Evolutionary conservation across 2,888 invertebrate genomes (phyloP), one percentile per base, ranked within the genome.

Genomic region (Quadriops clusia): DNA sequence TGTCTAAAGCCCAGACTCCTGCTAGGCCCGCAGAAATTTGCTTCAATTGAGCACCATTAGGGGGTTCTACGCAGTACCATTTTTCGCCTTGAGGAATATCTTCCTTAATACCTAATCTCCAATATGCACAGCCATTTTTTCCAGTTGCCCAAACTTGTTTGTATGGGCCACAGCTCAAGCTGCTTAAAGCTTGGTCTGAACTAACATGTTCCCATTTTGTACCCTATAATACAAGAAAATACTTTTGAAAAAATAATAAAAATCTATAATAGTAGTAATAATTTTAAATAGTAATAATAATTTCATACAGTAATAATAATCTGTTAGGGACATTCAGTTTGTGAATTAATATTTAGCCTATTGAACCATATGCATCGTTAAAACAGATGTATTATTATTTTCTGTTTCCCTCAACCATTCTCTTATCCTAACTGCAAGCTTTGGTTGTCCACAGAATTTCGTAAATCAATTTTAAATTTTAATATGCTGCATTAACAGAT

Each of bases 121-220:
- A 82, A 56, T 80, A 89, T 3, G 84, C 74, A 42, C 84, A 80
- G 18, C 91, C 91, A 62, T 84, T 87, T 47, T 77, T 74, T 0
- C 86, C 86, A 9, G 86, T 74, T 0, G 84, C 83, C 93, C 93
- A 93, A 16, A 86, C 76, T 47, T 72, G 71, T 23, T 67, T 67
- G 11, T 67, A 61, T 11, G 76, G 72, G 9, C 77, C 75, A 38
- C 79, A 77, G 44, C 79, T 78, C 40, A 87, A 80, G 30, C 77
- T 78, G 20, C 74, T 67, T 38, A 90, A 63, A 2, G 80, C 69
- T 56, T 89, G 85, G 49, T 89, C 86, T 38, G 82, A 80, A 23
- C 78, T 71, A 28, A 86, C 72, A 47, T 85, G 83, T 51, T 81
- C 78, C 85, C 85, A 87, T 33, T 71, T 68, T 15, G 66, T 60